Evolutionary conservation across 2,113 vertebrate genomes (phyloP), one percentile per base, ranked within the genome.

Genomic region (Muscicapa adusta): DNA sequence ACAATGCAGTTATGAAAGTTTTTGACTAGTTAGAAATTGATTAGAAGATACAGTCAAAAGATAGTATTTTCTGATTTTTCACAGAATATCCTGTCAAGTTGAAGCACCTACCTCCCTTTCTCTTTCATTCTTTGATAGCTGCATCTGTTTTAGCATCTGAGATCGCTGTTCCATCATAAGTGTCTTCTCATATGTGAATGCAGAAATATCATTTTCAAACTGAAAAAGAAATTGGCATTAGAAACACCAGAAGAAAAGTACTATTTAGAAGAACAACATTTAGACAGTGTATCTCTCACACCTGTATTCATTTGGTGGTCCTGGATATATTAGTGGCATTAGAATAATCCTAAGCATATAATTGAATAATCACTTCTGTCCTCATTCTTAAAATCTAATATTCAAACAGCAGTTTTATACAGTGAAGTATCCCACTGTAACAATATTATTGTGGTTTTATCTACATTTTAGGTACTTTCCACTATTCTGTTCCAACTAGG

Each of bases 111-210:
- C 99, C 99, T 99, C 99, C 96, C 99, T 97, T 95, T 99, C 98
- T 40, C 97, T 97, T 97, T 99, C 99, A 0, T 98, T 99, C 96
- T 98, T 98, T 40, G 99, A 99, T 5, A 99, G 98, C 47, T 99
- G 99, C 99, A 99, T 99, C 97, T 99, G 99, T 93, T 99, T 99
- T 22, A 99, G 96, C 99, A 99, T 99, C 95, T 99, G 99, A 12
- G 99, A 99, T 61, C 99, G 97, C 97, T 99, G 99, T 95, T 99
- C 99, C 99, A 99, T 99, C 98, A 99, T 91, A 85, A 99, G 98
- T 0, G 99, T 99, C 97, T 99, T 99, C 97, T 99, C 99, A 9
- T 99, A 99, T 2, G 99, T 99, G 97, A 99, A 99, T 0, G 99
- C 99, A 11, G 99, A 99, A 95, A 99, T 99, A 93, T 99, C 99